Base-by-base conservation (phyloP, 2,888 invertebrate species). In the Anoncus sp. region DNA sequence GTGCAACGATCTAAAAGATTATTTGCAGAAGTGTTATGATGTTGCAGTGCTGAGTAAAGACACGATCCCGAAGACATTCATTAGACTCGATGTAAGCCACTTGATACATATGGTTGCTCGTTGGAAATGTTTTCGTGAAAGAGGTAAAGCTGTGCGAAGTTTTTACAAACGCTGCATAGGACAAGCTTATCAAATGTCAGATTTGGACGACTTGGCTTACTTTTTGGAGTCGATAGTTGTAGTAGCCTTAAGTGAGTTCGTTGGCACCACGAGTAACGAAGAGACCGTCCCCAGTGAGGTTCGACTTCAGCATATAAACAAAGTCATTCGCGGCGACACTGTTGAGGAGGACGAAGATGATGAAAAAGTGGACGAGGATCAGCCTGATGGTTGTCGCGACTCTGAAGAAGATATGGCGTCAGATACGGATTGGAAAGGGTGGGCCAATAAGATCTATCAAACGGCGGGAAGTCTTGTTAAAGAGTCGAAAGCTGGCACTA, bases 41-140 rank as follows among this genome's bases (percentile, higher is more conserved):
- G 53, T 40, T 18, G 62, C 51, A 38, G 59, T 72, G 16, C 9
- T 9, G 7, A 27, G 10, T 38, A 10, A 1, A 1, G 3, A 27
- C 18, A 5, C 31, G 3, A 3, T 53, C 47, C 77, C 75, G n/a
- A 40, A 66, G 6, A 16, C 73, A 3, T 82, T 71, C 20, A 77
- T 82, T 4, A 57, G 80, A 60, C 45, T 80, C 9, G 80, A 83
- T 40, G 80, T 81, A 1, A 77, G 75, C 38, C 81, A 82, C 20
- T 31, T 81, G 6, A 57, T 75, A 0, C 70, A 60, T 1, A 80
- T 82, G 81, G 69, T 82, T 5, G 22, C 76, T 2, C 59, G 79
- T 24, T 82, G 79, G 77, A 75, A 79, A 22, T 81, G 75, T 16
- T 24, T 80, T 4, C 49, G 79, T 12, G 65, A 7, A 31, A 71